These are phyloP conservation scores for Ceyx melanurus DNA, from an alignment of 2,113 vertebrate species.

Conservation along the genomic window DNA sequence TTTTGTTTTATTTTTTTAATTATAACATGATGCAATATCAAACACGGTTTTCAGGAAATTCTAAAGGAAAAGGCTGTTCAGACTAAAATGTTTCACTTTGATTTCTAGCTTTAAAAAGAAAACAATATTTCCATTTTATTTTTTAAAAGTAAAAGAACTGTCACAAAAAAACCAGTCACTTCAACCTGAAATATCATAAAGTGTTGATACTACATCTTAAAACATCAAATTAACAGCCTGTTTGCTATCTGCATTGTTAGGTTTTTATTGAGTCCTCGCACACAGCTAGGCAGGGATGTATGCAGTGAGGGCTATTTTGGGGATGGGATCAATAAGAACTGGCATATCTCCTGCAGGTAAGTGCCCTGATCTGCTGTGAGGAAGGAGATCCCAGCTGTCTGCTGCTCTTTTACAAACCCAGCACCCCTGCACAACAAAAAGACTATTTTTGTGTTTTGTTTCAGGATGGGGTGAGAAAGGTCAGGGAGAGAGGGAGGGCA, in stretches of 20 bases:
- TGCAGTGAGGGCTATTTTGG: neutral
- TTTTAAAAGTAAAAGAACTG: slow-evolving; percentile 33
- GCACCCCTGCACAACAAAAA: neutral
- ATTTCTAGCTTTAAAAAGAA: slow-evolving; percentile 44
- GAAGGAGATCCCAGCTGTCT: neutral
- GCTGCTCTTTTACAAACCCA: neutral
- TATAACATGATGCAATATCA: neutral
- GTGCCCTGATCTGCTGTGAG: fast-evolving
- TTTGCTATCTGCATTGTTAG: neutral
- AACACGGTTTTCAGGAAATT: slow-evolving; percentile 20
- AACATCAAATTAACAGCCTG: slow-evolving; percentile 4
- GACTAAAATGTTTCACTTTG: slow-evolving; percentile 35
- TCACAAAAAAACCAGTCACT: slow-evolving; percentile 9
- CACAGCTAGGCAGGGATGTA: neutral
- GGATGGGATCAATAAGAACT: neutral
- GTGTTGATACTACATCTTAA: neutral
- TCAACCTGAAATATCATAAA: slow-evolving; percentile 25
- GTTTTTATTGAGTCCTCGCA: neutral
- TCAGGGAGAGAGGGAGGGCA: too few species aligned
- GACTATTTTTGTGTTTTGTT: neutral
- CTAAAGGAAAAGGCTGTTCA: slow-evolving; percentile 14
- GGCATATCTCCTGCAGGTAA: neutral
- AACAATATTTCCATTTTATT: slow-evolving; percentile 27
- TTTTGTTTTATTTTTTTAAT: neutral
- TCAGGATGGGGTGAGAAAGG: too few species aligned